Conservation (phyloP, 2,888 invertebrate genomes). For the Sarcophaga caerulescens region DNA sequence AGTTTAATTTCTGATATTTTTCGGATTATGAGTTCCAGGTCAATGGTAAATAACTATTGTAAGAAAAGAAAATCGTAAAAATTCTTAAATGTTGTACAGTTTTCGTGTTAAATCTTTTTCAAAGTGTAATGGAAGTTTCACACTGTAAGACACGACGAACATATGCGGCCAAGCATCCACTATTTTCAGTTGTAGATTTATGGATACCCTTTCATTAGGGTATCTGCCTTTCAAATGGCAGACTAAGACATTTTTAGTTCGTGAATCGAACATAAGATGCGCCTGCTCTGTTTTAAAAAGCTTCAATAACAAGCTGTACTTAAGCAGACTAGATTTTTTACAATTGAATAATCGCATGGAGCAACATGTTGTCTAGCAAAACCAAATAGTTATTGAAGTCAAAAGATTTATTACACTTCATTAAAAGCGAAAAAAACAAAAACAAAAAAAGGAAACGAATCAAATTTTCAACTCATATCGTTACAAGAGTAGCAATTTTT, state of each 20-base stretch:
- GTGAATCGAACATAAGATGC: not conserved
- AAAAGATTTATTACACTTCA: conserved; percentile 52
- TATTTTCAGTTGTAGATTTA: too few species aligned
- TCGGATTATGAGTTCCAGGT: too few species aligned
- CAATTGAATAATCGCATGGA: conserved; percentile 27
- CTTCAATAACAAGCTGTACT: conserved; percentile 14
- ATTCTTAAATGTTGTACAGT: too few species aligned
- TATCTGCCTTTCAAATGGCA: too few species aligned
- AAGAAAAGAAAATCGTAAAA: too few species aligned
- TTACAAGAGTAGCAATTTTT: conserved; percentile 51
- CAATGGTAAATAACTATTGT: too few species aligned
- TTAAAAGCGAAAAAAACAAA: conserved; percentile 14
- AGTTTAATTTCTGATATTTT: too few species aligned
- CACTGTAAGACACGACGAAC: too few species aligned
- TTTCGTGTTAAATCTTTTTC: too few species aligned
- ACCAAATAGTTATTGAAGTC: conserved; percentile 47
- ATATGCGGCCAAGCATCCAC: too few species aligned
- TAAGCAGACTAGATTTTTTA: conserved; percentile 18
- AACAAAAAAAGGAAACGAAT: not conserved
- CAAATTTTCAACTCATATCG: not conserved
- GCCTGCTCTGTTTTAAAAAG: not conserved
- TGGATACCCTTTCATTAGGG: too few species aligned
- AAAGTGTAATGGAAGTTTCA: too few species aligned
- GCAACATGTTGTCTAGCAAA: conserved; percentile 48
- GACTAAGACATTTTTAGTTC: not conserved